Evolutionary conservation across 2,113 vertebrate species (phyloP), one percentile per base, ranked within the genome.

Genomic region (Crocuta crocuta): DNA sequence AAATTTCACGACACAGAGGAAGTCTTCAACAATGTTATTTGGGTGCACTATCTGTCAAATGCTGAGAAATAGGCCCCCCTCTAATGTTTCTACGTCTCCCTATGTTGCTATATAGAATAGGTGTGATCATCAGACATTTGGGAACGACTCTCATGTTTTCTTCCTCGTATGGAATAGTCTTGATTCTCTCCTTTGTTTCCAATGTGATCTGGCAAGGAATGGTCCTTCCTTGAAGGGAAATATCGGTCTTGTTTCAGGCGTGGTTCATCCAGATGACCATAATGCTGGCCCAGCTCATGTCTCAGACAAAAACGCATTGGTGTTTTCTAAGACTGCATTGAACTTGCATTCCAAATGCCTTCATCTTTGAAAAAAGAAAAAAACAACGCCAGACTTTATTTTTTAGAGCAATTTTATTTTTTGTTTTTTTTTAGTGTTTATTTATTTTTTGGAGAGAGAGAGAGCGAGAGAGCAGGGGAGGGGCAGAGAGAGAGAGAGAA

Each of bases 341-440:
- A 91, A 88, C 45, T 96, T 79, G 63, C 53, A 71, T n/a, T 68
- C 23, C 91, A 88, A 90, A 91, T 28, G 43, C 55, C n/a, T 91
- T 53, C 31, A n/a, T 80, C 28, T 83, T 73, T 48, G 71, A 78
- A 24, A 78, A 78, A 16, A 58, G 71, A 78, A 24, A 78, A 78
- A 16, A 6, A 76, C 13, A 23, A 21, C 19, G 2, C 7, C 58
- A 61, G 58, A 61, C 58, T 61, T 61, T 4, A 31, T 45, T 79
- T 33, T 78, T 53, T 33, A 33, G 31, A 79, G 31, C 48, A 66
- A 48, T 85, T 68, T 48, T 48, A 85, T 85, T 68, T 48, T 48
- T 39, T 39, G 39, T 0, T 39, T 3, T 39, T 39, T 39, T 39
- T 39, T 39, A 39, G 39, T 39, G 39, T 39, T 39, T 39, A 39